A percentile compares a stretch with the other conserved stretches of the same genome.
These are phyloP conservation scores for Oenanthe oenanthe DNA, from an alignment of 2,113 vertebrate species.

Conservation along the genomic window DNA sequence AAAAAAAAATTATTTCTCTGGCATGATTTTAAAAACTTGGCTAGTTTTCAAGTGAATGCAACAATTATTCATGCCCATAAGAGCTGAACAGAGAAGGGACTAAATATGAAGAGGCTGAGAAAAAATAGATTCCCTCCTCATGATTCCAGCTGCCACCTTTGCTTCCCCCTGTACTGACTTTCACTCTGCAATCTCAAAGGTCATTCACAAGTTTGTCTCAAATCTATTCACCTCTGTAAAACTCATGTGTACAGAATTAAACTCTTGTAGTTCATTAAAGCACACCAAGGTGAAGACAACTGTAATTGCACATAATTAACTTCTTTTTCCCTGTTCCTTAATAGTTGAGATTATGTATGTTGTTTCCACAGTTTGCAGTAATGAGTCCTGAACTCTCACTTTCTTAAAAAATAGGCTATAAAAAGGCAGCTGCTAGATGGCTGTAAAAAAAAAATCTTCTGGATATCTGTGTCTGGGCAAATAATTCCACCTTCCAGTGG, in stretches of 20 bases:
- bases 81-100: background rate
- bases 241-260: constrained; percentile 31
- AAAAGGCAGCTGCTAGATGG: background rate
- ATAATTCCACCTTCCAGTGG: background rate
- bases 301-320: constrained; percentile 13
- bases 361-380: constrained; percentile 19
- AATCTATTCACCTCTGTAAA: constrained; percentile 2
- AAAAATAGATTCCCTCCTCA: background rate
- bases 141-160: background rate
- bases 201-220: background rate
- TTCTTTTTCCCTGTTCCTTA: background rate
- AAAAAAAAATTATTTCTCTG: background rate
- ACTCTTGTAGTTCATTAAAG: background rate
- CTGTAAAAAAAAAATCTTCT: background rate
- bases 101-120: background rate
- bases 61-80: background rate
- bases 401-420: background rate
- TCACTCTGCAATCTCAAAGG: background rate
- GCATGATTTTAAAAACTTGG: background rate
- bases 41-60: background rate
- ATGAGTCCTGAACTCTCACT: constrained; percentile 16
- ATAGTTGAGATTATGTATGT: constrained; percentile 30
- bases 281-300: background rate
- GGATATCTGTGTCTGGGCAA: background rate
- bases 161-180: background rate